Percentiles rank a stretch among this genome's conserved stretches.
Conservation (phyloP, 2,888 invertebrate genomes). For the Drosophila demipolita region DNA sequence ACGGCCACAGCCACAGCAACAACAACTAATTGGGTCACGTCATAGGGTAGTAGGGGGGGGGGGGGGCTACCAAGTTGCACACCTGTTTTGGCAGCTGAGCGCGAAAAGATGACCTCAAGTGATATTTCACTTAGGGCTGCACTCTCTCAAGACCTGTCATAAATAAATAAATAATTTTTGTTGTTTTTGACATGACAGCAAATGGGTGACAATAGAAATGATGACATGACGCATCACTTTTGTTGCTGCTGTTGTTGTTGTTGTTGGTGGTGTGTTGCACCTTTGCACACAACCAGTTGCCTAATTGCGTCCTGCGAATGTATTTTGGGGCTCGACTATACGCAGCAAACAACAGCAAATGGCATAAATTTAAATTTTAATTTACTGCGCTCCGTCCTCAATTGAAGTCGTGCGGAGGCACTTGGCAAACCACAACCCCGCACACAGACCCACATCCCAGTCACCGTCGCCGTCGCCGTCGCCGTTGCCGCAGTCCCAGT, state of each 20-base stretch:
- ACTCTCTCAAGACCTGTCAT: slow-evolving; percentile 55
- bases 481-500: slow-evolving; percentile 8
- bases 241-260: slow-evolving; percentile 2
- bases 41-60: slow-evolving; percentile 3
- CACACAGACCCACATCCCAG: slow-evolving; percentile 1
- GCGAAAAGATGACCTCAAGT: slow-evolving; percentile 54
- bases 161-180: slow-evolving; percentile 75
- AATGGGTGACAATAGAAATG: slow-evolving; percentile 79
- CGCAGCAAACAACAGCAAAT: slow-evolving; percentile 55
- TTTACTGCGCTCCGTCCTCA: slow-evolving; percentile 74
- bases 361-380: slow-evolving; percentile 83
- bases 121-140: slow-evolving; percentile 75
- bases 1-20: slow-evolving; percentile 29
- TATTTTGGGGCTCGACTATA: slow-evolving; percentile 47
- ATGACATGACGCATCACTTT: slow-evolving; percentile 66
- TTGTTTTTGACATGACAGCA: slow-evolving; percentile 67
- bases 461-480: slow-evolving; percentile 1
- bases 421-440: slow-evolving; percentile 40
- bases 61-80: slow-evolving; percentile 24
- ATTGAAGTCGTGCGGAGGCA: slow-evolving; percentile 73
- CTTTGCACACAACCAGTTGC: slow-evolving; percentile 51
- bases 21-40: slow-evolving; percentile 75
- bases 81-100: slow-evolving; percentile 73
- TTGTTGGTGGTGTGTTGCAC: slow-evolving; percentile 50
- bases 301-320: slow-evolving; percentile 72